A percentile compares a stretch with the other conserved stretches of the same genome.
These are phyloP conservation scores for Drosophila setosimentum DNA, from an alignment of 2,888 invertebrate genomes.

Conservation along the genomic window DNA sequence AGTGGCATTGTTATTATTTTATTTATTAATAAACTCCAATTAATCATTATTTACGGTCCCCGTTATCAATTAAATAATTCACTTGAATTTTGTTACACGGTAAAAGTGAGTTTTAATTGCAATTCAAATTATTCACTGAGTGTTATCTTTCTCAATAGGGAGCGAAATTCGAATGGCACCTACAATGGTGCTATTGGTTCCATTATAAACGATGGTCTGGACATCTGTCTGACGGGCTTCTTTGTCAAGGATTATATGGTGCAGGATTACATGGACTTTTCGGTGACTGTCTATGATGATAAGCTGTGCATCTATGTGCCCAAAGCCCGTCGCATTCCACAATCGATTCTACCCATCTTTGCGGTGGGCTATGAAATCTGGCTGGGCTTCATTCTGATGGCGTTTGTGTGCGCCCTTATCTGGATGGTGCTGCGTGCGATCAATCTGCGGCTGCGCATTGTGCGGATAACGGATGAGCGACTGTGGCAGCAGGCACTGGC, in stretches of 20 bases:
- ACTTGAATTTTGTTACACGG: background rate
- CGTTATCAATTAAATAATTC: background rate
- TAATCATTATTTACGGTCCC: background rate
- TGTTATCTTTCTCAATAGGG: slow-evolving; percentile 55
- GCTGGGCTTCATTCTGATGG: slow-evolving; percentile 81
- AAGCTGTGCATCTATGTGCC: slow-evolving; percentile 85
- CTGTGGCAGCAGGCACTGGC: slow-evolving; percentile 70
- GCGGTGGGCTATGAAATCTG: slow-evolving; percentile 83
- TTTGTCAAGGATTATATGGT: slow-evolving; percentile 85
- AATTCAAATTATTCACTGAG: background rate
- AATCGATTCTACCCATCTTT: slow-evolving; percentile 84
- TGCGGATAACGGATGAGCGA: slow-evolving; percentile 12
- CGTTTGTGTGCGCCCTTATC: slow-evolving; percentile 73
- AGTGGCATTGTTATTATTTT: background rate
- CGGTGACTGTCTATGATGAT: slow-evolving; percentile 84
- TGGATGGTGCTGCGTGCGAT: slow-evolving; percentile 76
- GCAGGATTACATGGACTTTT: slow-evolving; percentile 83
- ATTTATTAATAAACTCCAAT: background rate
- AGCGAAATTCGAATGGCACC: slow-evolving; percentile 78
- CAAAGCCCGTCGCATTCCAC: slow-evolving; percentile 84
- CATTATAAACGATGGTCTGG: slow-evolving; percentile 80
- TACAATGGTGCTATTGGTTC: slow-evolving; percentile 85
- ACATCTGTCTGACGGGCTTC: slow-evolving; percentile 84
- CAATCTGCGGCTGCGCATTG: slow-evolving; percentile 70
- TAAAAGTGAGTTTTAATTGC: background rate